Percentiles rank a stretch among this genome's conserved stretches.
Conservation (phyloP, 2,797 vertebrate species). For the Thripadectes ignobilis region DNA sequence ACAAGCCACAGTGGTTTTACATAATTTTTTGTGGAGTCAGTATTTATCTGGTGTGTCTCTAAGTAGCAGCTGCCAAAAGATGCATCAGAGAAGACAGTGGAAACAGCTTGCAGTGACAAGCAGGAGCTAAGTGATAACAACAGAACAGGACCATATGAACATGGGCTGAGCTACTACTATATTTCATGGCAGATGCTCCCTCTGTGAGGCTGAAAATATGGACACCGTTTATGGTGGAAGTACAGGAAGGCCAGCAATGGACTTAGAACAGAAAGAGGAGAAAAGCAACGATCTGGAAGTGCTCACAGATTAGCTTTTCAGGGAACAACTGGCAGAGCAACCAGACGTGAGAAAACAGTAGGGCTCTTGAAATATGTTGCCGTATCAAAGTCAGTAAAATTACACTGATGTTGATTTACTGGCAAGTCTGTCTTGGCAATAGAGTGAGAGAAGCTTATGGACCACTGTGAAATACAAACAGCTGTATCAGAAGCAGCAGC, state of each 20-base stretch:
- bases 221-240: not conserved
- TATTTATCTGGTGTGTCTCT: not conserved
- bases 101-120: not conserved
- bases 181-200: not conserved
- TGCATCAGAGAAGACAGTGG: not conserved
- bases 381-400: not conserved
- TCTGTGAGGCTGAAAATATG: not conserved
- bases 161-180: not conserved
- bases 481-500: not conserved
- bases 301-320: not conserved
- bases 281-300: not conserved
- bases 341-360: not conserved
- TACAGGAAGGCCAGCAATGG: not conserved
- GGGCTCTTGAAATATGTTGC: not conserved
- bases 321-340: not conserved
- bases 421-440: not conserved
- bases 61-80: conserved; percentile 30
- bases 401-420: not conserved
- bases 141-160: not conserved
- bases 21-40: not conserved
- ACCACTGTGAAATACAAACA: not conserved
- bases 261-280: not conserved
- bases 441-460: not conserved
- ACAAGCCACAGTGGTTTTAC: not conserved
- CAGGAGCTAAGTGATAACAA: conserved; percentile 7